A percentile compares a stretch with the other conserved stretches of the same genome.
Evolutionary conservation across 2,113 vertebrate genomes (phyloP).

Genomic region (Percina caprodes): DNA sequence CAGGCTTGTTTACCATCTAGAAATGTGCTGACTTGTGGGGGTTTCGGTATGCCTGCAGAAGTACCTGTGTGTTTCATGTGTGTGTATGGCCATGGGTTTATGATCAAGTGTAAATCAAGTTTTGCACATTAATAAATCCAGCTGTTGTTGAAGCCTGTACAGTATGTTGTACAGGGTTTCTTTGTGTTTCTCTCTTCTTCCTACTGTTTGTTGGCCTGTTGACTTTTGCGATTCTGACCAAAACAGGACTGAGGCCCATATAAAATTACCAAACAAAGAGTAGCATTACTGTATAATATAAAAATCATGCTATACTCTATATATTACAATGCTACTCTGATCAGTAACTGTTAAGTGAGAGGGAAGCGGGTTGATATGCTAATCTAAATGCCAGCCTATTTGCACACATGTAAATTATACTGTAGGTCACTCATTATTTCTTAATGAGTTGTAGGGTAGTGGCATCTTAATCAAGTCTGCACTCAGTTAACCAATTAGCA

Average conservation of each 20-base stretch:
- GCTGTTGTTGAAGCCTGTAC: conserved; percentile 24
- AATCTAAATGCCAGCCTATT: conserved; percentile 32
- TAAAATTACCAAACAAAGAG: conserved; percentile 1
- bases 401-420: conserved; percentile 45
- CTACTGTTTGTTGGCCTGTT: not conserved
- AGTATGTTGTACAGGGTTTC: not conserved
- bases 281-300: not conserved
- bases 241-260: not conserved
- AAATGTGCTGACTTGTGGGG: conserved; percentile 71
- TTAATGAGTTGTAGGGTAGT: conserved; percentile 35
- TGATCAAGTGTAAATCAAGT: conserved; percentile 24
- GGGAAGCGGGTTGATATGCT: conserved; percentile 9
- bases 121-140: conserved; percentile 46
- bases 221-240: not conserved
- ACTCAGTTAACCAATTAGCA: conserved; percentile 18
- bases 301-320: not conserved
- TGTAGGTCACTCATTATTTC: conserved; percentile 57
- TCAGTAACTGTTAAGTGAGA: not conserved
- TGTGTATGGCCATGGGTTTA: conserved; percentile 7
- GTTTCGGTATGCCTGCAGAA: conserved; percentile 13
- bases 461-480: not conserved
- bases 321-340: not conserved
- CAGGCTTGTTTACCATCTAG: conserved; percentile 46
- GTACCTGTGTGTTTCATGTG: not conserved
- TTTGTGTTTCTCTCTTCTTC: not conserved